These are phyloP conservation scores for Jordanella pulchra DNA, from an alignment of 2,797 vertebrate species.

Conservation along the genomic window DNA sequence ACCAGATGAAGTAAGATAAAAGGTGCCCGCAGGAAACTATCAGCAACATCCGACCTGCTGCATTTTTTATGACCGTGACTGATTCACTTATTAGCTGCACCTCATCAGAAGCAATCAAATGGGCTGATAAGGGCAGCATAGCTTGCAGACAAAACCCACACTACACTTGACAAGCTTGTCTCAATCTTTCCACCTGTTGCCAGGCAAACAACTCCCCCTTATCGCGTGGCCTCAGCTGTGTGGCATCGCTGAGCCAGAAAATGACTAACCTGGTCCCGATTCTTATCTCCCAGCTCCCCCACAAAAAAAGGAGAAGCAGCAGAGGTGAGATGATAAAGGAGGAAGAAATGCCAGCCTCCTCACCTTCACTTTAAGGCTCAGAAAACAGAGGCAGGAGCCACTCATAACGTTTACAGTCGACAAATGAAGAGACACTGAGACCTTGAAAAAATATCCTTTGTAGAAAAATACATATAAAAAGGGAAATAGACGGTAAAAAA, in stretches of 20 bases:
- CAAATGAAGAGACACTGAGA: neutral
- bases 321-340: slow-evolving; percentile 24
- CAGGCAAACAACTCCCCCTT: slow-evolving; percentile 57
- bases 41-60: slow-evolving; percentile 32
- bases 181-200: slow-evolving; percentile 69
- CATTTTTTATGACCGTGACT: slow-evolving; percentile 53
- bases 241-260: slow-evolving; percentile 41
- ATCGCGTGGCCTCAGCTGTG: slow-evolving; percentile 21
- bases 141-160: slow-evolving; percentile 28
- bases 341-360: slow-evolving; percentile 20
- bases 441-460: neutral
- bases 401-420: neutral
- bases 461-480: neutral
- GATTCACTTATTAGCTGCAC: slow-evolving; percentile 41
- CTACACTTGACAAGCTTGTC: slow-evolving; percentile 42
- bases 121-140: slow-evolving; percentile 16
- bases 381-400: slow-evolving; percentile 8
- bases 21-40: neutral
- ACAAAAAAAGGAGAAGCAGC: slow-evolving; percentile 22
- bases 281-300: slow-evolving; percentile 26
- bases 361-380: slow-evolving; percentile 31
- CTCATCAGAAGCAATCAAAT: slow-evolving; percentile 35
- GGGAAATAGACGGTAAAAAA: neutral
- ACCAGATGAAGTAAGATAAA: neutral
- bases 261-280: slow-evolving; percentile 56